Conservation (phyloP, 37 sponge, comb jelly and placozoan genomes). For the Amphimedon queenslandica region DNA sequence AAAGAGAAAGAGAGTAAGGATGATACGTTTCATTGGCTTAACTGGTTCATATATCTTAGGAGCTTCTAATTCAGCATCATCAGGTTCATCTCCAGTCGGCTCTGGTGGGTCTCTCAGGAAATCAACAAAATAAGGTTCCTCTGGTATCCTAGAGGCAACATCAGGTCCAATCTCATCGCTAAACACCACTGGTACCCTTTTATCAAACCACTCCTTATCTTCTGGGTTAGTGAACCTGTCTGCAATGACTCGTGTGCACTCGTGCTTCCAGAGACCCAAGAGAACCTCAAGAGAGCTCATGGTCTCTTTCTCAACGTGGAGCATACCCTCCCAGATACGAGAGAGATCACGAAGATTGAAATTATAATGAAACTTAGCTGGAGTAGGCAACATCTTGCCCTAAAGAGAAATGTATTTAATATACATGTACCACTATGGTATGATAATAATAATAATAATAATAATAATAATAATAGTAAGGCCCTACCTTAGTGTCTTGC, state of each 20-base stretch:
- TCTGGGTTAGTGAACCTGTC: slow-evolving; percentile 94
- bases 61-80: slow-evolving; percentile 88
- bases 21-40: slow-evolving; percentile 1
- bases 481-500: slow-evolving; percentile 83
- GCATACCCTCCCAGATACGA: slow-evolving; percentile 98
- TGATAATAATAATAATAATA: not conserved
- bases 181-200: slow-evolving; percentile 35
- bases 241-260: slow-evolving; percentile 90
- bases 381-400: slow-evolving; percentile 94
- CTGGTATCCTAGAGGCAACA: slow-evolving; percentile 33
- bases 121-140: slow-evolving; percentile 98
- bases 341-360: slow-evolving; percentile 99
- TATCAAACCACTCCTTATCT: slow-evolving; percentile 92
- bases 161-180: slow-evolving; percentile 72
- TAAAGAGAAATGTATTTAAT: too few relatives aligned
- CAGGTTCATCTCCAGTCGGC: slow-evolving; percentile 94
- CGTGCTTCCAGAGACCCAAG: slow-evolving; percentile 93
- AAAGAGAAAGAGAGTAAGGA: not conserved
- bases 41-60: slow-evolving; percentile 98
- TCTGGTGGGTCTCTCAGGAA: slow-evolving; percentile 98
- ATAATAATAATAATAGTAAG: not conserved
- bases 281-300: slow-evolving; percentile 31
- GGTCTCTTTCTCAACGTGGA: slow-evolving; percentile 64
- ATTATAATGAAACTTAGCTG: slow-evolving; percentile 99
- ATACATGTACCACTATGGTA: too few relatives aligned